Evolutionary conservation across 2,113 vertebrate species (phyloP).

Genomic region (Lophotis ruficrista): DNA sequence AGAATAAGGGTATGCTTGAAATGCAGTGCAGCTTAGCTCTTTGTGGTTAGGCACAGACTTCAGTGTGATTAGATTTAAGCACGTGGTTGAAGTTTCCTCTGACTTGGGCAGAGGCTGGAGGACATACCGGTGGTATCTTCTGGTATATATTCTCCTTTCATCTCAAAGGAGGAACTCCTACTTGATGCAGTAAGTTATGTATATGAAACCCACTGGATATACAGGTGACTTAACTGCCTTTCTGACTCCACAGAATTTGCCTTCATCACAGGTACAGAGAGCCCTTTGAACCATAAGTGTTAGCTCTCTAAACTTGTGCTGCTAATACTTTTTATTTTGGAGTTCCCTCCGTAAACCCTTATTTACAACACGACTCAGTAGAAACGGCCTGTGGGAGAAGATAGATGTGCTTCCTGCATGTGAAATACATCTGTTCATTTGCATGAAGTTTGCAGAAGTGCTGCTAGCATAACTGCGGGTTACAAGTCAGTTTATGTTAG

Average conservation of each 20-base stretch:
- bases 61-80: neutral
- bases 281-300: neutral
- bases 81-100: neutral
- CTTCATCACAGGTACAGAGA: neutral
- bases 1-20: neutral
- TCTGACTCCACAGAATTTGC: neutral
- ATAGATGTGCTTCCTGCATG: neutral
- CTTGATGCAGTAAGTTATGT: neutral
- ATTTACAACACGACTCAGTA: neutral
- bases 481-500: neutral
- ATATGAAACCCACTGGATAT: neutral
- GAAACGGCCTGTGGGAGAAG: neutral
- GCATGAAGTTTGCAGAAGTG: neutral
- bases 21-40: neutral
- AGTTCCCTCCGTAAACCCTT: neutral
- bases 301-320: neutral
- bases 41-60: neutral
- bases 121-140: neutral
- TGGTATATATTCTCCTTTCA: neutral
- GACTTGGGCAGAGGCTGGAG: neutral
- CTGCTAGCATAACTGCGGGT: neutral
- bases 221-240: neutral
- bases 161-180: neutral
- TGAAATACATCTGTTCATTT: neutral
- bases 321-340: neutral